These are phyloP conservation scores for Callospermophilus lateralis DNA, from an alignment of 2,113 vertebrate genomes.

Conservation along the genomic window DNA sequence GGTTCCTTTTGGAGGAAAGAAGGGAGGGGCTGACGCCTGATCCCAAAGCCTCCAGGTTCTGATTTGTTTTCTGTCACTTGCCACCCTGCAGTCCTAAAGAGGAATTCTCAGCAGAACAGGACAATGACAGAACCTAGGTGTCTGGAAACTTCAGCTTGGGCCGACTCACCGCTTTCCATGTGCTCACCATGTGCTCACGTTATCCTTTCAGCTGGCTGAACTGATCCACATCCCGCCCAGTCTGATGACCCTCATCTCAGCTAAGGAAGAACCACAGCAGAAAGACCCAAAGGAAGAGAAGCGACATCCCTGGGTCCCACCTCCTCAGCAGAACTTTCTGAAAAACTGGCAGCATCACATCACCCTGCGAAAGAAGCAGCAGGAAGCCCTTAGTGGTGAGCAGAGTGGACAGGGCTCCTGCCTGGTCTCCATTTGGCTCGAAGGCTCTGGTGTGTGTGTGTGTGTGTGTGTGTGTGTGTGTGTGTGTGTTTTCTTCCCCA, in stretches of 20 bases:
- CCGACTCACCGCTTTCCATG: accelerated
- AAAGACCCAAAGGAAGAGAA: constrained; percentile 54
- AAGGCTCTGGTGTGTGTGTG: not conserved
- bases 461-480: too few relatives aligned
- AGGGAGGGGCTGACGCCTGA: accelerated
- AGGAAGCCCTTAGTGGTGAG: constrained; percentile 92
- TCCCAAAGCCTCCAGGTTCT: not conserved
- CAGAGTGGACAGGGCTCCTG: not conserved
- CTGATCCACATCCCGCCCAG: constrained; percentile 74
- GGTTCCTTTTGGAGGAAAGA: not conserved
- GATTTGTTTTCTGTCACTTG: not conserved
- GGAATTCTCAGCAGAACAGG: not conserved
- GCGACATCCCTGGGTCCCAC: constrained; percentile 6
- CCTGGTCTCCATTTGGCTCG: not conserved
- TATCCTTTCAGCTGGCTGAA: constrained; percentile 87
- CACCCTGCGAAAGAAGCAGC: constrained; percentile 89
- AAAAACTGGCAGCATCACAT: constrained; percentile 92
- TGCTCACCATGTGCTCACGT: accelerated
- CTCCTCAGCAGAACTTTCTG: constrained; percentile 89
- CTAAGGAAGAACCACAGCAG: constrained; percentile 37
- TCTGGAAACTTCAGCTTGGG: not conserved
- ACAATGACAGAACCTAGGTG: not conserved
- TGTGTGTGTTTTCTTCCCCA: not conserved
- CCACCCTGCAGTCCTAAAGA: not conserved
- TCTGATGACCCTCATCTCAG: constrained; percentile 24